Base-by-base conservation (phyloP, 2,113 vertebrate genomes). In the Ophthalmotilapia sp. region DNA sequence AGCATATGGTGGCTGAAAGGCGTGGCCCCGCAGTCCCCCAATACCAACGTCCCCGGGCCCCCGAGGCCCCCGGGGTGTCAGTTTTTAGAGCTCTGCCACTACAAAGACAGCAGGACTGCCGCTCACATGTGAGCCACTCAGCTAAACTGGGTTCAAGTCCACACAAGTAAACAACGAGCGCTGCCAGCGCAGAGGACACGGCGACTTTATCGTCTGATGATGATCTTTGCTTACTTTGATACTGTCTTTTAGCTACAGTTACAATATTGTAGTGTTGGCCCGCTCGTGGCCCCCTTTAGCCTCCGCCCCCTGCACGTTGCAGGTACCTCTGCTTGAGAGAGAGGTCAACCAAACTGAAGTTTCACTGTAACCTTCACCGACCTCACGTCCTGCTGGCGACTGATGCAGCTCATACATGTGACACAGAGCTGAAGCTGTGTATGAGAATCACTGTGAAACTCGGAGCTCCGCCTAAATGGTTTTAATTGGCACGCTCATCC, bases 1-100 rank as follows among this genome's bases (percentile, higher is more conserved):
- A 94, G 68, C 95, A 95, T 93, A 95, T 95, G 95, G 95, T 29
- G 79, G 84, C 89, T n/a, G 58, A 70, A 26, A 87, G 91, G 90
- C 79, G 45, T 85, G 60, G 89, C 84, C 92, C 77, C 5, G 2
- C 82, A 49, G 87, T 38, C 79, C 87, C 82, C 75, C 68, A 81
- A 70, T 83, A 84, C 87, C 54, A 80, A 56, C 85, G 84, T 84
- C 84, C 75, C 65, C 23, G 2, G 54, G 85, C 33, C 26, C 65
- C 17, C 0, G 12, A 12, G 51, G 38, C 13, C 93, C 86, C 36
- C 58, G 42, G 91, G 92, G 89, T 94, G 90, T 93, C 90, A 86
- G 90, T 93, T 93, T 94, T 91, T 88, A 83, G 53, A 88, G 81
- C 85, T 36, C 36, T 86, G 91, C 90, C 90, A 90, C 90, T 86